Percentiles rank a stretch among this genome's conserved stretches.
These are phyloP conservation scores for Cryptocephalus primarius DNA, from an alignment of 2,888 invertebrate genomes.

Conservation along the genomic window DNA sequence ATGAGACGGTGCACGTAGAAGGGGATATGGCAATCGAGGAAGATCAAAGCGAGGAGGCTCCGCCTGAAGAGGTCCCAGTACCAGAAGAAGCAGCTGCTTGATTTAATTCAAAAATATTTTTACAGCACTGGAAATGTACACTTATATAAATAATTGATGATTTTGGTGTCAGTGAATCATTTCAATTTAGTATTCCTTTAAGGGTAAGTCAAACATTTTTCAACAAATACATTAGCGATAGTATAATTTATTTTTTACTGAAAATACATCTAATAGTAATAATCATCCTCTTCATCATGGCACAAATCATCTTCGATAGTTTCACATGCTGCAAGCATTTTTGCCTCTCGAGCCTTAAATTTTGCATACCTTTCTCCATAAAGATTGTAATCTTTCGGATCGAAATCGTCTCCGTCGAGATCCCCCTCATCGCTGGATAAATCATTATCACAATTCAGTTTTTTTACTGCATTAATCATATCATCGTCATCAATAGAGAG, in stretches of 20 bases:
- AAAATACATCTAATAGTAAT: constrained; percentile 14
- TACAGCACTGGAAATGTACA: neutral
- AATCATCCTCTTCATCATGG: constrained; percentile 23
- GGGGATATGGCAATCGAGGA: too few species aligned
- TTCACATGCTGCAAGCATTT: constrained; percentile 19
- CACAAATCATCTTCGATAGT: constrained; percentile 17
- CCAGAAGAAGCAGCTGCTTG: neutral
- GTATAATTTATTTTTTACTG: neutral
- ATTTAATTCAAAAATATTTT: neutral
- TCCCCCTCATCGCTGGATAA: constrained; percentile 34
- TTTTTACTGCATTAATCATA: constrained; percentile 48
- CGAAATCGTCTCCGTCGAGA: constrained; percentile 34
- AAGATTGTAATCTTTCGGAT: constrained; percentile 43
- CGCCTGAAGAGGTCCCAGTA: too few species aligned
- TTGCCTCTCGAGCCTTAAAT: constrained; percentile 46
- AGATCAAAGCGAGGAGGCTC: too few species aligned
- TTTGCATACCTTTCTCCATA: constrained; percentile 57
- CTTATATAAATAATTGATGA: neutral
- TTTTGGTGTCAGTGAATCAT: too few species aligned
- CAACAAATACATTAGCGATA: too few species aligned
- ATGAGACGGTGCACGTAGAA: too few species aligned
- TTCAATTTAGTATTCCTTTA: too few species aligned
- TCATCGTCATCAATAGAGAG: constrained; percentile 51
- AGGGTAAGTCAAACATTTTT: too few species aligned
- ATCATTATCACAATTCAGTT: constrained; percentile 25